Percentiles rank a stretch among this genome's conserved stretches.
Evolutionary conservation across 2,888 invertebrate genomes (phyloP).

Genomic region (Anorthoa munda): DNA sequence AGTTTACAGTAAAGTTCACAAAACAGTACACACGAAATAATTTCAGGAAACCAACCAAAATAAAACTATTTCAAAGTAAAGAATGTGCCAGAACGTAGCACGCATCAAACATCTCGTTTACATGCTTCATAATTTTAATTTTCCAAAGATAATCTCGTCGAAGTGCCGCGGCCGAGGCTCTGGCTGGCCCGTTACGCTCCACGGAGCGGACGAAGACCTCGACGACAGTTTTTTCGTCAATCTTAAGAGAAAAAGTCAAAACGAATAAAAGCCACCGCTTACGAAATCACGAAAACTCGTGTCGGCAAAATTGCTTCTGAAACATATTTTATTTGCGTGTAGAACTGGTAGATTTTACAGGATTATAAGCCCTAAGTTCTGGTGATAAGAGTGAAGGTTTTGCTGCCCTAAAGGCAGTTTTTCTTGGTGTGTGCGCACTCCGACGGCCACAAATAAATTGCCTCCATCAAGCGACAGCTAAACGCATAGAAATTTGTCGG

Average conservation of each 20-base stretch:
- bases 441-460: conserved; percentile 77
- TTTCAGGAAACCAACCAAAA: conserved; percentile 23
- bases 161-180: conserved; percentile 51
- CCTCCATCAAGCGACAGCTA: conserved; percentile 78
- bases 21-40: conserved; percentile 9
- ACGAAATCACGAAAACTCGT: conserved; percentile 87
- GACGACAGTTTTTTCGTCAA: conserved; percentile 80
- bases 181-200: conserved; percentile 74
- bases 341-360: conserved; percentile 4
- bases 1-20: background rate
- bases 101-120: conserved; percentile 42
- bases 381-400: conserved; percentile 54
- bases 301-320: conserved; percentile 81
- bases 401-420: background rate
- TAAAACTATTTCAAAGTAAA: conserved; percentile 39
- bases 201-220: conserved; percentile 77
- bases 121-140: conserved; percentile 63
- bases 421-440: conserved; percentile 58
- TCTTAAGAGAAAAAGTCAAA: conserved; percentile 77
- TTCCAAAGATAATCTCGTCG: conserved; percentile 63
- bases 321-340: conserved; percentile 52
- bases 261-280: conserved; percentile 77
- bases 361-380: conserved; percentile 62
- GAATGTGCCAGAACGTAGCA: conserved; percentile 45
- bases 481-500: conserved; percentile 79